Base-by-base conservation (phyloP, 2,888 invertebrate genomes). In the Oconnorella tubifera region DNA sequence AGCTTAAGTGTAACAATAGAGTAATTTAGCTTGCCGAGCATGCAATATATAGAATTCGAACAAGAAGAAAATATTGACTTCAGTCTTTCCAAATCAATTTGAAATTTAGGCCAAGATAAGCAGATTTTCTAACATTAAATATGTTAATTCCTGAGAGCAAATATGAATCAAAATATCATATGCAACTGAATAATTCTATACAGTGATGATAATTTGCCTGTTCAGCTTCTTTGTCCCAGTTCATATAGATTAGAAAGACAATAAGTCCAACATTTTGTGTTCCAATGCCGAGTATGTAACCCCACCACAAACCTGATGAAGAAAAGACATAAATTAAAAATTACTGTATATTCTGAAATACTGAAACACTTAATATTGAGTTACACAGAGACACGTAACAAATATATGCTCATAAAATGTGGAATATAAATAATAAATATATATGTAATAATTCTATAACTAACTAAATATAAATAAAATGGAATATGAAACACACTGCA, bases 241-340 rank as follows among this genome's bases (percentile, higher is more conserved):
- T 61, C 40, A 72, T 57, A 29, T 60, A 56, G 23, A 65, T 59
- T 19, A 72, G 65, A 40, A 71, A 73, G n/a, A 62, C 56, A 49
- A 69, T 19, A 23, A 73, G 63, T 31, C 59, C 63, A 2, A 73
- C 40, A 55, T 73, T 68, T 58, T 72, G 69, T 0, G 65, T 31
- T 10, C 50, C 65, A 0, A 72, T 51, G 10, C 73, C 72, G 28
- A 72, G 63, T 1, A 72, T 63, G 40, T 69, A 72, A 6, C 73
- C 69, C 69, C 68, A 68, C 72, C 71, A 73, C 23, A 73, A 53
- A 29, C 72, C 72, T 71, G 40, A n/a, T n/a, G n/a, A n/a, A n/a
- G n/a, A n/a, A n/a, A n/a, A n/a, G n/a, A n/a, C n/a, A n/a, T n/a
- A n/a, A n/a, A n/a, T n/a, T n/a, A n/a, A n/a, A n/a, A n/a, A n/a